phyloP scores from a whole-genome alignment of 2,113 vertebrate genomes.

The Tretioscincus oriximinensis region DNA sequence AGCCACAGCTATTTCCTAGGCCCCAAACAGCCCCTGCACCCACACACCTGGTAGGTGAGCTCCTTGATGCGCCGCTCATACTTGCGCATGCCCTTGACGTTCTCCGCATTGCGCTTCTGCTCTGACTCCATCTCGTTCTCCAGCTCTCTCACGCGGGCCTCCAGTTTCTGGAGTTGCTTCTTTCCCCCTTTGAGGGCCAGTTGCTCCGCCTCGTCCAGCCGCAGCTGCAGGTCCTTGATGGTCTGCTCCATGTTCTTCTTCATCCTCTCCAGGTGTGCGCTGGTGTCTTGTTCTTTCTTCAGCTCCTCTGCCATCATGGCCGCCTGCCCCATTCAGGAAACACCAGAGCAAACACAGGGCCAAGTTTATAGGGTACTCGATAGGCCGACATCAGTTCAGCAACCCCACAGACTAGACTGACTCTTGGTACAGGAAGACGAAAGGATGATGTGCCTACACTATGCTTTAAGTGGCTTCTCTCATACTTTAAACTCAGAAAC shows the following conservation, averaged over 20 bases:
- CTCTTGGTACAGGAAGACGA: not conserved
- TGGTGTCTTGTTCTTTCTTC: slow-evolving; percentile 81
- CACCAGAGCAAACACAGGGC: not conserved
- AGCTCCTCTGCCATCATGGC: slow-evolving; percentile 48
- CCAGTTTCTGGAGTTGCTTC: slow-evolving; percentile 89
- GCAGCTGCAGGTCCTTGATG: slow-evolving; percentile 83
- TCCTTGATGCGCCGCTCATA: slow-evolving; percentile 89
- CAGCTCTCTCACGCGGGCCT: slow-evolving; percentile 85
- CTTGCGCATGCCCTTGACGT: slow-evolving; percentile 89
- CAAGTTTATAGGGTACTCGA: not conserved
- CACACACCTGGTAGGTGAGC: slow-evolving; percentile 72
- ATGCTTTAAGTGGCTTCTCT: not conserved
- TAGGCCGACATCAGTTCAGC: not conserved
- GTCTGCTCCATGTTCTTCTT: slow-evolving; percentile 95
- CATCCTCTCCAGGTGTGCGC: slow-evolving; percentile 89
- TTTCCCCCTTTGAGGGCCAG: slow-evolving; percentile 83
- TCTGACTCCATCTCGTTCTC: slow-evolving; percentile 86
- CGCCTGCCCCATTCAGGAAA: slow-evolving; percentile 8
- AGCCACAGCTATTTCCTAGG: no score
- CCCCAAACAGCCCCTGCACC: not conserved
- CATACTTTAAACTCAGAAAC: not conserved
- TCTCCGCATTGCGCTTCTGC: slow-evolving; percentile 83
- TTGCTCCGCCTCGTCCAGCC: slow-evolving; percentile 84
- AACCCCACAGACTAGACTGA: not conserved
- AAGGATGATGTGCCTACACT: not conserved